A percentile compares a stretch with the other conserved stretches of the same genome.
These are phyloP conservation scores for Salarias fasciatus DNA, from an alignment of 2,797 vertebrate species.

Conservation along the genomic window DNA sequence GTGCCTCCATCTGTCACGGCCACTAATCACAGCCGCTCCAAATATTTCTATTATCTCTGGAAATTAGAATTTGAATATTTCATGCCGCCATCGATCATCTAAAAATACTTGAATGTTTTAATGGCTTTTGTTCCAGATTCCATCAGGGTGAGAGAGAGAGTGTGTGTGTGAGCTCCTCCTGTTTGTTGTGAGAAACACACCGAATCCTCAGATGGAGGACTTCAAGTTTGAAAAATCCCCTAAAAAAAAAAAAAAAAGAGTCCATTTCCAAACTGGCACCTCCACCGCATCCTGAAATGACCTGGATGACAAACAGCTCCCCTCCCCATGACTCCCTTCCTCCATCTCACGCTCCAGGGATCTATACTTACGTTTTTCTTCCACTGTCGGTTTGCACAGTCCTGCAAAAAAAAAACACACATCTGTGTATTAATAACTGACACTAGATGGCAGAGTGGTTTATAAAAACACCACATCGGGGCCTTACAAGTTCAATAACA, in stretches of 20 bases:
- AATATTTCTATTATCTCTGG: constrained; percentile 75
- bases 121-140: constrained; percentile 43
- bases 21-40: constrained; percentile 52
- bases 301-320: neutral
- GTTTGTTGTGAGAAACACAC: constrained; percentile 37
- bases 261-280: neutral
- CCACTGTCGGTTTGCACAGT: constrained; percentile 75
- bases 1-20: constrained; percentile 43
- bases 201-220: too few species aligned
- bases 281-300: neutral
- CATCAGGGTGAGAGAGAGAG: constrained; percentile 47
- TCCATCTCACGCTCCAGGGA: constrained; percentile 4
- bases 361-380: constrained; percentile 84
- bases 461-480: constrained; percentile 34
- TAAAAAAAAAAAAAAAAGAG: too few species aligned
- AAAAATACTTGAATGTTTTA: constrained; percentile 68
- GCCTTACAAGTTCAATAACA: too few species aligned
- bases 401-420: constrained; percentile 81
- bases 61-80: constrained; percentile 82
- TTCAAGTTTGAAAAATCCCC: neutral
- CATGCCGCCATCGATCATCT: constrained; percentile 74
- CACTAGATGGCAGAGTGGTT: constrained; percentile 78
- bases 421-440: constrained; percentile 31
- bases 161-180: constrained; percentile 45
- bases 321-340: constrained; percentile 8